Conservation (phyloP, 2,888 invertebrate genomes). For the Osmoderma eremita region DNA sequence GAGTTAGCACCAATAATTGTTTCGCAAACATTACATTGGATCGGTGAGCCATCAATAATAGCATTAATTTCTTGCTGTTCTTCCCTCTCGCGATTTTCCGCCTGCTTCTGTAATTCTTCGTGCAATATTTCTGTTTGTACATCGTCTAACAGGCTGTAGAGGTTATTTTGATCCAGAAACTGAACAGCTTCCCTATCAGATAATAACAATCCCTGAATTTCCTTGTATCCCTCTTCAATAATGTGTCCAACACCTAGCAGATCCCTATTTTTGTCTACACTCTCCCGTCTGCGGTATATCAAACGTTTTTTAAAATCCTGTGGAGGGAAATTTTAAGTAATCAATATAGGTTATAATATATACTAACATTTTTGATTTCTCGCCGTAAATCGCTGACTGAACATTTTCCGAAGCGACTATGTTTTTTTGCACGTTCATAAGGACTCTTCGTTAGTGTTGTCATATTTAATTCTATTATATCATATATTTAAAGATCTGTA, state of each 20-base stretch:
- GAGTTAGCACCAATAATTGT: conserved; percentile 33
- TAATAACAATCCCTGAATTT: conserved; percentile 46
- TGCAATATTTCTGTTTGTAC: conserved; percentile 49
- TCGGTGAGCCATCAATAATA: conserved; percentile 48
- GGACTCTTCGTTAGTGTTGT: conserved; percentile 9
- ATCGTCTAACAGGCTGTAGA: conserved; percentile 50
- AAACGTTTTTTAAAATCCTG: conserved; percentile 47
- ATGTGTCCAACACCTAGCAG: conserved; percentile 1
- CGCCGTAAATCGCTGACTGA: conserved; percentile 40
- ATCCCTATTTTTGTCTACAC: conserved; percentile 38
- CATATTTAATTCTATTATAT: not conserved
- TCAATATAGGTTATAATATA: conserved; percentile 7
- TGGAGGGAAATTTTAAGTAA: conserved; percentile 21
- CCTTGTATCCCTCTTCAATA: conserved; percentile 46
- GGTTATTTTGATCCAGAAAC: conserved; percentile 50
- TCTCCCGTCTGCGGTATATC: conserved; percentile 39
- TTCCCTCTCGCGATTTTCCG: conserved; percentile 46
- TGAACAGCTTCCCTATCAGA: conserved; percentile 44
- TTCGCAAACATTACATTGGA: conserved; percentile 51
- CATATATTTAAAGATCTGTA: too few relatives aligned
- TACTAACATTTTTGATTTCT: conserved; percentile 43
- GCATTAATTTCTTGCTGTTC: conserved; percentile 49
- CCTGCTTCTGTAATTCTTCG: conserved; percentile 49
- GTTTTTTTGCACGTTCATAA: conserved; percentile 19
- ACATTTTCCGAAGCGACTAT: conserved; percentile 14